Evolutionary conservation across 2,888 invertebrate genomes (phyloP), one percentile per base, ranked within the genome.

Genomic region (Drosophila pseudotakahashii): DNA sequence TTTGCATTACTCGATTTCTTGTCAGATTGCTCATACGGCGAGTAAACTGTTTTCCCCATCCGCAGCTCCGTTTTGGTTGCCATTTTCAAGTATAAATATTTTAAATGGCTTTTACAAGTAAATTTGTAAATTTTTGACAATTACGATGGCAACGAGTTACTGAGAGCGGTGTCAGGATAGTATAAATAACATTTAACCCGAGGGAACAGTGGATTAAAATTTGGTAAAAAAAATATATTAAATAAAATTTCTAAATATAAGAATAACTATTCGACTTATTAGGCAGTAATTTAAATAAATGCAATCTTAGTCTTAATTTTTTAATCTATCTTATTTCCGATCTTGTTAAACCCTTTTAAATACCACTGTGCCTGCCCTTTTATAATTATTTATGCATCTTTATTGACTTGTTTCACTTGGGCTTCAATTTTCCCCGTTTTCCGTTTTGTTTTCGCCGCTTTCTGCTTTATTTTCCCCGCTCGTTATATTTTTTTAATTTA

Each of bases 61-160:
- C 4, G 4, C 26, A 9, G 14, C 30, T 16, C 14, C 60, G 52
- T 63, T 45, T 76, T 63, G 52, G 39, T 63, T 81, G 69, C 77
- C 77, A 73, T 82, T 82, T 70, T 48, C 64, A 60, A 45, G 55
- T 59, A 68, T 76, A 77, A 73, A 77, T 82, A 82, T 85, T 79
- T 82, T 41, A 77, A 75, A 62, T 59, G 54, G 51, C 61, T 75
- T 75, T 75, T 70, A 45, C 59, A 69, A 67, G 68, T 66, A 51
- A 44, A 66, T 64, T 63, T 62, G 39, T 19, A 63, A 48, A 39
- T 69, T 51, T 42, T 53, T 59, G 30, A 34, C 68, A 57, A 68
- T 58, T 57, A 58, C 14, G 50, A 45, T 9, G 41, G 55, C 55
- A 63, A 36, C 61, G 63, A 42, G 53, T 44, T 45, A 32, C 39